Conservation (phyloP, 1,140 invertebrate genomes). For the Aphaenogaster floridana region DNA sequence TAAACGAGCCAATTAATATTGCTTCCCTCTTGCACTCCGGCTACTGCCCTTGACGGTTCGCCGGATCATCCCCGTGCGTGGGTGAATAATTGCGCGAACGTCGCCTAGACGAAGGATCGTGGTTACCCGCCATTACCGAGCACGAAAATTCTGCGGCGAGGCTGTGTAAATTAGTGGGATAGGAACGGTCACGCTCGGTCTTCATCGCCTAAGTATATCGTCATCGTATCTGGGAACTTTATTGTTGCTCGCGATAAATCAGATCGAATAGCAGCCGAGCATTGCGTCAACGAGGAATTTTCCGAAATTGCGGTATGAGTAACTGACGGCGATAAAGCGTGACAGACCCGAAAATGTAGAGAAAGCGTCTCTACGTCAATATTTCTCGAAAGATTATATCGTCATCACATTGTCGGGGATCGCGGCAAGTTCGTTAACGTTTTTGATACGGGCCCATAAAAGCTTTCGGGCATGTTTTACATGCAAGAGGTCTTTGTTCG, state of each 20-base stretch:
- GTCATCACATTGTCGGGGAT: slow-evolving; percentile 40
- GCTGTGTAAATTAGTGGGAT: slow-evolving; percentile 23
- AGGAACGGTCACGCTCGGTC: not conserved
- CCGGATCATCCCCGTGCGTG: slow-evolving; percentile 66
- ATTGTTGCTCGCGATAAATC: not conserved
- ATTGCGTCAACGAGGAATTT: not conserved
- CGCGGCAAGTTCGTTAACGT: slow-evolving; percentile 44
- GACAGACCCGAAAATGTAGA: not conserved
- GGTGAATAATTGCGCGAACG: slow-evolving; percentile 72
- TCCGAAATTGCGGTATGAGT: not conserved
- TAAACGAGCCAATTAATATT: slow-evolving; percentile 79
- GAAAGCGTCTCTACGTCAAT: not conserved
- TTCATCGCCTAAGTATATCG: not conserved
- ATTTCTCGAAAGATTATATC: slow-evolving; percentile 36
- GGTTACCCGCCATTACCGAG: slow-evolving; percentile 63
- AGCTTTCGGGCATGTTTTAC: slow-evolving; percentile 58
- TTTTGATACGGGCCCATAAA: slow-evolving; percentile 52
- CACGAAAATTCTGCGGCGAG: slow-evolving; percentile 53
- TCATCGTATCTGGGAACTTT: not conserved
- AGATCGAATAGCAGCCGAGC: not conserved
- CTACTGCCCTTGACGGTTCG: slow-evolving; percentile 69
- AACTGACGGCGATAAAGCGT: not conserved
- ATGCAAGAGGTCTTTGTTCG: slow-evolving; percentile 57
- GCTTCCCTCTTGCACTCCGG: slow-evolving; percentile 65
- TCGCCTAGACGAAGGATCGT: slow-evolving; percentile 57